Evolutionary conservation across 2,797 vertebrate species (phyloP).

Genomic region (Monodelphis domestica): DNA sequence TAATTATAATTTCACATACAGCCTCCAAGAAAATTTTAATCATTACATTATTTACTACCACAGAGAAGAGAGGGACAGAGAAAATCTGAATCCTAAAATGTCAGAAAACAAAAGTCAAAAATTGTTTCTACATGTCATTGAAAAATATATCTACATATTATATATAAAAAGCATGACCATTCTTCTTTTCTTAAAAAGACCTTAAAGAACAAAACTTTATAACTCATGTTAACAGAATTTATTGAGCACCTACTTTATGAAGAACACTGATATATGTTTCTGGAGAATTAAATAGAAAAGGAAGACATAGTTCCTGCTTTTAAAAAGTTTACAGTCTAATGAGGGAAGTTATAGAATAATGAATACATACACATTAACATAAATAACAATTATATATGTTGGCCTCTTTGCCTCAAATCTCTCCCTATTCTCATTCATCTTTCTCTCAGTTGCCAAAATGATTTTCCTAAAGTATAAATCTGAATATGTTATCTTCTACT

Average conservation of each 20-base stretch:
- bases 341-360: slow-evolving; percentile 19
- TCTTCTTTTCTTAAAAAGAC: not conserved
- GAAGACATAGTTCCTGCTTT: slow-evolving; percentile 24
- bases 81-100: no score
- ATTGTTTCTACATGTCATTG: no score
- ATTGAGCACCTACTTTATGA: not conserved
- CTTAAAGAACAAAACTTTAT: not conserved
- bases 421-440: not conserved
- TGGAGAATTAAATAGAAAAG: slow-evolving; percentile 40
- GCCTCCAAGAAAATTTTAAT: no score
- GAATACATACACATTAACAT: slow-evolving; percentile 13
- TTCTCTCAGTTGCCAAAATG: not conserved
- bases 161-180: no score
- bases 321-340: slow-evolving; percentile 44
- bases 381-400: not conserved
- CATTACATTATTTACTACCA: no score
- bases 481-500: not conserved
- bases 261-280: not conserved
- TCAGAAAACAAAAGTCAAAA: no score
- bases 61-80: no score
- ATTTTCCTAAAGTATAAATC: not conserved
- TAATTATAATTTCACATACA: no score
- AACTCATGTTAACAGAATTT: not conserved
- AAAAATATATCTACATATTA: no score
- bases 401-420: not conserved